Conservation (phyloP, 2,113 vertebrate species). For the Malurus cyaneus region DNA sequence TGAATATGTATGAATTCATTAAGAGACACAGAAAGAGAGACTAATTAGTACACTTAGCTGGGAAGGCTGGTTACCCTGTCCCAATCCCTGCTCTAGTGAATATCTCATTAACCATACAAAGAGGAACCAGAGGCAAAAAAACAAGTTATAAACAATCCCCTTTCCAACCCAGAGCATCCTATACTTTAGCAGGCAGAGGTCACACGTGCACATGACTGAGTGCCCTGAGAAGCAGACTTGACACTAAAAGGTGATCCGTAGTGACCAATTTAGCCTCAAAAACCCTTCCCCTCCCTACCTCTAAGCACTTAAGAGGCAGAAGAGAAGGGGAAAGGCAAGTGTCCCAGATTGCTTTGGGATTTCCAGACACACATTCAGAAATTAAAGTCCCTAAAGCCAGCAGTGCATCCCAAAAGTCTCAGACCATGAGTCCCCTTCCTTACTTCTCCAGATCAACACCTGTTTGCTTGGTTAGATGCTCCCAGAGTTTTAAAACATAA, state of each 20-base stretch:
- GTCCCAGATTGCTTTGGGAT: background rate
- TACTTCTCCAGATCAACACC: background rate
- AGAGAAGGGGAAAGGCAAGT: background rate
- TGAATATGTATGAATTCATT: conserved; percentile 36
- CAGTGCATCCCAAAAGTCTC: background rate
- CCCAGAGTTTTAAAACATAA: background rate
- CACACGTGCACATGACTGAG: rapidly evolving
- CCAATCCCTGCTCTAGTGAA: background rate
- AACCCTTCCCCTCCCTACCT: background rate
- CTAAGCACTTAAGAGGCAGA: background rate
- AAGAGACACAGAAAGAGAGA: background rate
- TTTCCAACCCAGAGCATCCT: background rate
- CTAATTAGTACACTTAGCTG: conserved; percentile 26
- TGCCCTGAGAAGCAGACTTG: background rate
- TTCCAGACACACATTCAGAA: background rate
- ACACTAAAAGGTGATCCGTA: background rate
- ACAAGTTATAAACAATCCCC: background rate
- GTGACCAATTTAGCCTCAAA: background rate
- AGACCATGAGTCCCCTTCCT: background rate
- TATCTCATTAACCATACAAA: conserved; percentile 7
- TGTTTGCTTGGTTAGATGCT: background rate
- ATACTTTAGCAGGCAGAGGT: background rate
- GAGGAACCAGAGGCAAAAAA: background rate
- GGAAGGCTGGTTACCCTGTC: background rate
- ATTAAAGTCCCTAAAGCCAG: background rate